These are phyloP conservation scores for Cochlearius cochlearius DNA, from an alignment of 2,113 vertebrate genomes.

Conservation along the genomic window DNA sequence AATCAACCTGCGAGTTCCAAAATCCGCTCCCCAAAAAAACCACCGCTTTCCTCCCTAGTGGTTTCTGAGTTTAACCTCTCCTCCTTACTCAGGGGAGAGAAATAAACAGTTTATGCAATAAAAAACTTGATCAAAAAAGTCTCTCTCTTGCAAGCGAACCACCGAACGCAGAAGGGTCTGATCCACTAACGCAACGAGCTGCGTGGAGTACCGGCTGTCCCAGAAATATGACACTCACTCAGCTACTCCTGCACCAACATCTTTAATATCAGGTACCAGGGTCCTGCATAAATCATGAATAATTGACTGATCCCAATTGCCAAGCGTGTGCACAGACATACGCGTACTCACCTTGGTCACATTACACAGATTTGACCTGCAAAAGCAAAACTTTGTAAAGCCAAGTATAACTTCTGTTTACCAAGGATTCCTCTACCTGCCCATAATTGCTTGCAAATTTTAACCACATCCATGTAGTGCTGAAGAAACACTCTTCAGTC, in stretches of 20 bases:
- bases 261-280: constrained; percentile 26
- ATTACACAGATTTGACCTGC: not conserved
- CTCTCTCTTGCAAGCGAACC: constrained; percentile 7
- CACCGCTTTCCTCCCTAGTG: constrained; percentile 35
- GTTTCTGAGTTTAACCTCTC: constrained; percentile 54
- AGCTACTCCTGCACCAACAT: not conserved
- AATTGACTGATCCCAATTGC: not conserved
- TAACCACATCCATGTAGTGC: not conserved
- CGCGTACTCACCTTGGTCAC: not conserved
- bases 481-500: not conserved
- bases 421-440: not conserved
- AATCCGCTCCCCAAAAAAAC: constrained; percentile 16
- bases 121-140: not conserved
- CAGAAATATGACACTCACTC: constrained; percentile 27
- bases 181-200: not conserved
- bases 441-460: not conserved
- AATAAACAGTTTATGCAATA: constrained; percentile 47
- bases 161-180: not conserved
- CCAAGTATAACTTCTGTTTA: not conserved
- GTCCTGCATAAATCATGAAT: constrained; percentile 15
- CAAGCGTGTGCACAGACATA: not conserved
- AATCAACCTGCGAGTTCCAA: constrained; percentile 56
- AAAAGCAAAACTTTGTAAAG: not conserved
- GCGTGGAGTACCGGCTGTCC: not conserved
- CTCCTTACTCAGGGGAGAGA: constrained; percentile 56